Base-by-base conservation (phyloP, 2,797 vertebrate species). In the Galago senegalensis region DNA sequence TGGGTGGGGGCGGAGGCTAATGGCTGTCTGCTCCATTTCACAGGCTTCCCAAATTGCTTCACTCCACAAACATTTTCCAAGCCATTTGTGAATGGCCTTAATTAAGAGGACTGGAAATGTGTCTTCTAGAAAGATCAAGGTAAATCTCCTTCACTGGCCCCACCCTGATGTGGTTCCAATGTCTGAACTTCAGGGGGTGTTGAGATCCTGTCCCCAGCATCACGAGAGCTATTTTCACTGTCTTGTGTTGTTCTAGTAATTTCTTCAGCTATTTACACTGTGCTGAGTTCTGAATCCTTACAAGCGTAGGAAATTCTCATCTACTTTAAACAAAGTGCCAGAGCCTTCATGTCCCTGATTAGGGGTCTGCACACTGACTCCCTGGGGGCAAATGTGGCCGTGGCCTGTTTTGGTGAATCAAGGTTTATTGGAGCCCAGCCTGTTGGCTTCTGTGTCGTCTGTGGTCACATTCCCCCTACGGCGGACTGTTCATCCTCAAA, bases 51-150 rank as follows among this genome's bases (percentile, higher is more conserved):
- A 80, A 96, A 63, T 97, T 95, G 95, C 85, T 89, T 84, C 40
- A 16, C 40, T 91, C 76, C 58, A 56, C 82, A 86, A 89, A 82
- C 18, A 79, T 92, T 96, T 98, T 94, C 83, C 58, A 95, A 96
- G 79, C 81, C 86, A 94, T 97, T 96, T 61, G 46, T 69, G 92
- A 95, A 90, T 70, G 96, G 76, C 58, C 5, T 14, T 96, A 96
- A 97, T 95, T 75, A 97, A 92, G 58, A 96, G 76, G 75, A 53
- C 89, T 34, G 56, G 92, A 76, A 93, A 69, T 29, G 23, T 70
- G 60, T 69, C 65, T 82, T 72, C 21, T 31, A 18, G 87, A 75
- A 93, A 72, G 83, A 76, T 7, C 34, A 72, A 65, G 88, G 70
- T 23, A 46, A 25, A 53, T 21, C 40, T 3, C 69, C 53, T 40